Evolutionary conservation across 2,888 invertebrate species (phyloP).

Genomic region (Steinernema scapterisci): DNA sequence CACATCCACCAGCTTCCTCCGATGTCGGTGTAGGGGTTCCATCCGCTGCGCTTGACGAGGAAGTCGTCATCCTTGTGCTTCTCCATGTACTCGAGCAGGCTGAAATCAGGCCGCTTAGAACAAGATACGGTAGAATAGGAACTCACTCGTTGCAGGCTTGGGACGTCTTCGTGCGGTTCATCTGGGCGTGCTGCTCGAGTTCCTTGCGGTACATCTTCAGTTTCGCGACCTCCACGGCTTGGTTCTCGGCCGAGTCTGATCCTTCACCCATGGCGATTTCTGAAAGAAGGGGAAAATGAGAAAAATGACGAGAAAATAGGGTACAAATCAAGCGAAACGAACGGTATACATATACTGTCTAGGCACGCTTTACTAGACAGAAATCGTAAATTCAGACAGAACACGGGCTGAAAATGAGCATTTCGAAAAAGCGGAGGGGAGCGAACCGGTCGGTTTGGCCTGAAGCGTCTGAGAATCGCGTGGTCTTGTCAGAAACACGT

Average conservation of each 20-base stretch:
- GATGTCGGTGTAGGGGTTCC: background rate
- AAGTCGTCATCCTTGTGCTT: conserved; percentile 1
- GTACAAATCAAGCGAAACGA: no score
- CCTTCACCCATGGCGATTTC: background rate
- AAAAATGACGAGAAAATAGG: no score
- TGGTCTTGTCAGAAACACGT: no score
- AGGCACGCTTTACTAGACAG: no score
- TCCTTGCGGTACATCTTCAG: background rate
- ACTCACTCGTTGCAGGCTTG: background rate
- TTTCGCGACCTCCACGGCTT: background rate
- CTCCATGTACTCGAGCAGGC: background rate
- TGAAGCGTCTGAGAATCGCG: no score
- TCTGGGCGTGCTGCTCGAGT: background rate
- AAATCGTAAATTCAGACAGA: no score
- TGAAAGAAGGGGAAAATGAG: background rate
- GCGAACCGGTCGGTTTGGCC: no score
- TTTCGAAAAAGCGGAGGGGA: no score
- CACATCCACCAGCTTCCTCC: background rate
- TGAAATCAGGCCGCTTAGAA: background rate
- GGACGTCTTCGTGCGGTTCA: background rate
- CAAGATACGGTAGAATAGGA: background rate
- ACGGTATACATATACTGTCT: no score
- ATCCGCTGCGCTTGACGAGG: background rate
- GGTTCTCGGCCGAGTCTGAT: background rate
- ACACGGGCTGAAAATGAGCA: no score